Base-by-base conservation (phyloP, 2,888 invertebrate species). In the Drosophila percnosoma region DNA sequence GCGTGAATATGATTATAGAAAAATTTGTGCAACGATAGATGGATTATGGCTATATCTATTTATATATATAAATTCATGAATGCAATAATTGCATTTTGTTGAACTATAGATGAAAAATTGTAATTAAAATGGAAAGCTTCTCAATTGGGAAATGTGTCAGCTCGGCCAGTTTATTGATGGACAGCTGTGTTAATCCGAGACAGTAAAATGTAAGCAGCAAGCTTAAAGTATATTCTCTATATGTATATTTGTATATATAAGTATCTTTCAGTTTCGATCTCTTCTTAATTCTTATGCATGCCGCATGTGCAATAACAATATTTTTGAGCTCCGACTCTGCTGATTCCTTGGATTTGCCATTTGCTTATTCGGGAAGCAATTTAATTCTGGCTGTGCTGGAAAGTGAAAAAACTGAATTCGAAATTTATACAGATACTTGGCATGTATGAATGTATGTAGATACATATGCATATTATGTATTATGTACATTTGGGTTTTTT, bases 301-400 rank as follows among this genome's bases (percentile, higher is more conserved):
- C 84, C 87, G 79, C 88, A 86, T 87, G 85, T 64, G 84, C 78
- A 73, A 86, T 84, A 87, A 87, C 73, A 76, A 90, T 87, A 55
- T 65, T 89, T 76, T 84, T 53, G 68, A 73, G 57, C 67, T 57
- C 63, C 59, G 67, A 52, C 62, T 59, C 66, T 60, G 77, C 68
- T 73, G 75, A 75, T 77, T 78, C 73, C 73, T 81, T 77, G 69
- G 84, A 79, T 89, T 83, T 60, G 55, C 64, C 84, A 75, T 75
- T 83, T 53, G 81, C 65, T 64, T 70, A 57, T 64, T 68, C 40
- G 64, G 58, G 18, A 33, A 58, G 59, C 67, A 53, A 36, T 63
- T 52, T 27, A 45, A 45, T 67, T 80, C 62, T 69, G 62, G 54
- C 61, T 33, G 64, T 62, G 60, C 65, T 40, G 52, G 63, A 57